Conservation (phyloP, 2,888 invertebrate genomes). For the Ichneumoninae sp. region DNA sequence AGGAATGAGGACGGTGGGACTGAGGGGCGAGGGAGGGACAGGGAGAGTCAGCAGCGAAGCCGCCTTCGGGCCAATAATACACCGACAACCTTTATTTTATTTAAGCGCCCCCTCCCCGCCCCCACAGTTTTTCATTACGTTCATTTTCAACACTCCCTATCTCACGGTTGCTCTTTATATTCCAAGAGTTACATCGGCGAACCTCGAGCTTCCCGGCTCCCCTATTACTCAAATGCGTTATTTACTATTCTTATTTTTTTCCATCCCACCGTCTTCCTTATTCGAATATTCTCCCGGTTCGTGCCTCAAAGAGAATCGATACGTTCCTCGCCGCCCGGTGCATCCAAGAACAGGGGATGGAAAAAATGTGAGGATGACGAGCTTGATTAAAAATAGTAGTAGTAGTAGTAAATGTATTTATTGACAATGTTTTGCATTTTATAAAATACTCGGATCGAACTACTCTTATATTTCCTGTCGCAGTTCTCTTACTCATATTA, state of each 20-base stretch:
- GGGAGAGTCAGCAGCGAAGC: slow-evolving; percentile 66
- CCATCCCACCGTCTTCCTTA: slow-evolving; percentile 66
- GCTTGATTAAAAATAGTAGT: no score
- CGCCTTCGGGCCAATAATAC: slow-evolving; percentile 79
- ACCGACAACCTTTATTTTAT: slow-evolving; percentile 83
- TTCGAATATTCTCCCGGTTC: slow-evolving; percentile 60
- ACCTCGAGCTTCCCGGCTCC: slow-evolving; percentile 59
- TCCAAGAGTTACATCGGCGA: slow-evolving; percentile 67
- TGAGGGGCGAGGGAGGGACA: slow-evolving; percentile 58
- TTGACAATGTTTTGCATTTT: no score
- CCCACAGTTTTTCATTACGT: slow-evolving; percentile 83
- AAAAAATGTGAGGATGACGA: neutral
- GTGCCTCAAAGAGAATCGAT: slow-evolving; percentile 69
- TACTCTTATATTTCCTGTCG: no score
- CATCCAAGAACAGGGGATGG: slow-evolving; percentile 20
- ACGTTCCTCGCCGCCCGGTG: neutral
- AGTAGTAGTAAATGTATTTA: no score
- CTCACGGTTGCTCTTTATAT: slow-evolving; percentile 61
- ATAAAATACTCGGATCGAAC: no score
- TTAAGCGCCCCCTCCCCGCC: slow-evolving; percentile 77
- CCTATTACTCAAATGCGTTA: slow-evolving; percentile 79
- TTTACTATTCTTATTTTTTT: slow-evolving; percentile 82
- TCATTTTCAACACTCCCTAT: slow-evolving; percentile 77
- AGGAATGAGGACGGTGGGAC: slow-evolving; percentile 27
- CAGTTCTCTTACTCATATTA: no score